Evolutionary conservation across 2,797 vertebrate genomes (phyloP).

Genomic region (Eupleurogrammus muticus): DNA sequence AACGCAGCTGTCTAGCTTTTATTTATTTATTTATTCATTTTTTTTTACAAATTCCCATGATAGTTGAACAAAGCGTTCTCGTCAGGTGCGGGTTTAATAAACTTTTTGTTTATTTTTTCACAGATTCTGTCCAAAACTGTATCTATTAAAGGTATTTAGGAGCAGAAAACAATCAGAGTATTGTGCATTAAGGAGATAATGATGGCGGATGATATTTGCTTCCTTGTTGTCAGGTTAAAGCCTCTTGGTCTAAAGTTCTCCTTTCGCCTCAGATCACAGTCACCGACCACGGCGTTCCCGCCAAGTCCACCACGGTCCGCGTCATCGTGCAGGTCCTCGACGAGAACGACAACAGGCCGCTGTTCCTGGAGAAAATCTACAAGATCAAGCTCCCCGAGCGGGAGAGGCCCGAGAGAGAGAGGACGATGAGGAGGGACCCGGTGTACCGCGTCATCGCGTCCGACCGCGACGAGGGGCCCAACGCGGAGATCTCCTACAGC

Average conservation of each 20-base stretch:
- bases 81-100: constrained; percentile 13
- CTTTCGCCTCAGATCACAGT: constrained; percentile 87
- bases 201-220: constrained; percentile 6
- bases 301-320: constrained; percentile 89
- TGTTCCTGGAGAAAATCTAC: constrained; percentile 98
- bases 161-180: constrained; percentile 9
- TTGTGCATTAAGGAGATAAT: constrained; percentile 3
- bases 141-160: neutral
- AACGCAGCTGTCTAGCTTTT: constrained; percentile 35
- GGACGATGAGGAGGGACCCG: constrained; percentile 86
- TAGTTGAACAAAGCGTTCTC: constrained; percentile 1
- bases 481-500: constrained; percentile 97
- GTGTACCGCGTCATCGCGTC: constrained; percentile 94
- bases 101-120: neutral
- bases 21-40: too few species aligned
- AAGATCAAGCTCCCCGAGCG: constrained; percentile 94
- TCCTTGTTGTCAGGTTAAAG: neutral
- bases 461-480: constrained; percentile 93
- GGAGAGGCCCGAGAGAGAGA: constrained; percentile 88
- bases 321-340: constrained; percentile 95
- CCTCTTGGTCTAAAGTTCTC: constrained; percentile 2
- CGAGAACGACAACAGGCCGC: constrained; percentile 96
- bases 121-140: neutral
- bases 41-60: constrained; percentile 33
- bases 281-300: constrained; percentile 89